A percentile compares a stretch with the other conserved stretches of the same genome.
These are phyloP conservation scores for Tiliqua scincoides DNA, from an alignment of 2,113 vertebrate species.

Conservation along the genomic window DNA sequence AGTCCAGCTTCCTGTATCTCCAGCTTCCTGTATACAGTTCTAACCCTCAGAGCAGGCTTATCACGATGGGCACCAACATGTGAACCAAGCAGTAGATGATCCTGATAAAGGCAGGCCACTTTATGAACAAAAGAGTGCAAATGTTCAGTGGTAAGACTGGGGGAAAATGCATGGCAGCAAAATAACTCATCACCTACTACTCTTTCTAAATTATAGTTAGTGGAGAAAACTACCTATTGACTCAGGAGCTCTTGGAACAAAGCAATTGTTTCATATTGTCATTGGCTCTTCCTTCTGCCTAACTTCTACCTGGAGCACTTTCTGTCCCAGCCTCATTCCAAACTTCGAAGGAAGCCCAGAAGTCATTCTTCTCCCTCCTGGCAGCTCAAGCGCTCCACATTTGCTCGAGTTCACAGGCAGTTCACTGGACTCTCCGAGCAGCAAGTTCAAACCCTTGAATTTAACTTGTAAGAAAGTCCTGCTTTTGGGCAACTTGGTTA, in stretches of 20 bases:
- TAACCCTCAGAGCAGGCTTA: not conserved
- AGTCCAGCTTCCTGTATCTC: too few species aligned
- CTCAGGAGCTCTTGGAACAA: not conserved
- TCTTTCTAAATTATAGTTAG: not conserved
- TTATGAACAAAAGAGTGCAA: not conserved
- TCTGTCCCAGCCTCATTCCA: not conserved
- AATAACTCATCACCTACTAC: fast-evolving
- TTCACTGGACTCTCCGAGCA: not conserved
- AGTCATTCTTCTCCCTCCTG: not conserved
- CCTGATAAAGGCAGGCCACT: not conserved
- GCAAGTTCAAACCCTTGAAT: not conserved
- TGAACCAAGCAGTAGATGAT: not conserved
- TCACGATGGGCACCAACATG: not conserved
- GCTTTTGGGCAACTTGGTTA: not conserved
- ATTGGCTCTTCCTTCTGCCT: not conserved
- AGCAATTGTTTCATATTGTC: not conserved
- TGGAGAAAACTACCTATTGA: not conserved
- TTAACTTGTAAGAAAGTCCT: not conserved
- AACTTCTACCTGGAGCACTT: not conserved
- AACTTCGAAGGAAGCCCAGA: not conserved
- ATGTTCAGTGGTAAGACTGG: not conserved
- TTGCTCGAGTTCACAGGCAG: constrained; percentile 15
- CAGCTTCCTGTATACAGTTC: too few species aligned
- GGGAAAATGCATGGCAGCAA: fast-evolving
- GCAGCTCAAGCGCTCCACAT: not conserved